Percentiles rank a stretch among this genome's conserved stretches.
These are phyloP conservation scores for Automeris io DNA, from an alignment of 2,888 invertebrate species.

Conservation along the genomic window DNA sequence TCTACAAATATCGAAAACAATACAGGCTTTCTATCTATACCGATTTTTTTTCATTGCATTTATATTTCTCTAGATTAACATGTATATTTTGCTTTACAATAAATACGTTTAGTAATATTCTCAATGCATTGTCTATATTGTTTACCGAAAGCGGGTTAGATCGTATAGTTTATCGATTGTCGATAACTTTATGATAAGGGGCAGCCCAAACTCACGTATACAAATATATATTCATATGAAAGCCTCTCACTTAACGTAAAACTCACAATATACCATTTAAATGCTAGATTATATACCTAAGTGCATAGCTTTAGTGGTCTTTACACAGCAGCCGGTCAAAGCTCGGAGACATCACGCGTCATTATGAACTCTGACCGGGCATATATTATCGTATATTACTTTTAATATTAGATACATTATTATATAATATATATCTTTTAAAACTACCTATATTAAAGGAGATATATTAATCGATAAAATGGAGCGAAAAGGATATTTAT, in stretches of 20 bases:
- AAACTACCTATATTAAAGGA: constrained; percentile 15
- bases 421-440: constrained; percentile 28
- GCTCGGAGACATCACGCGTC: constrained; percentile 15
- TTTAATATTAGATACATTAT: neutral
- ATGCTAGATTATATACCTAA: constrained; percentile 51
- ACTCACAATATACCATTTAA: constrained; percentile 32
- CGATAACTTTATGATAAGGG: constrained; percentile 7
- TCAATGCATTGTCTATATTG: no score
- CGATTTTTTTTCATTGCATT: neutral
- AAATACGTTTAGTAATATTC: no score
- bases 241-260: constrained; percentile 56
- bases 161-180: neutral
- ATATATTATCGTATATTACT: neutral
- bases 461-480: constrained; percentile 20
- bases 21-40: neutral
- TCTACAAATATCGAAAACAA: neutral
- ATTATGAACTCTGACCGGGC: neutral
- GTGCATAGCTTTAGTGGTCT: constrained; percentile 42
- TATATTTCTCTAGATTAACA: no score
- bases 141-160: no score
- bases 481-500: constrained; percentile 20
- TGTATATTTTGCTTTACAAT: no score
- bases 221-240: constrained; percentile 29
- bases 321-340: constrained; percentile 28
- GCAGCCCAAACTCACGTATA: constrained; percentile 20